Base-by-base conservation (phyloP, 2,113 vertebrate species). In the Mesembrinibis cayennensis region DNA sequence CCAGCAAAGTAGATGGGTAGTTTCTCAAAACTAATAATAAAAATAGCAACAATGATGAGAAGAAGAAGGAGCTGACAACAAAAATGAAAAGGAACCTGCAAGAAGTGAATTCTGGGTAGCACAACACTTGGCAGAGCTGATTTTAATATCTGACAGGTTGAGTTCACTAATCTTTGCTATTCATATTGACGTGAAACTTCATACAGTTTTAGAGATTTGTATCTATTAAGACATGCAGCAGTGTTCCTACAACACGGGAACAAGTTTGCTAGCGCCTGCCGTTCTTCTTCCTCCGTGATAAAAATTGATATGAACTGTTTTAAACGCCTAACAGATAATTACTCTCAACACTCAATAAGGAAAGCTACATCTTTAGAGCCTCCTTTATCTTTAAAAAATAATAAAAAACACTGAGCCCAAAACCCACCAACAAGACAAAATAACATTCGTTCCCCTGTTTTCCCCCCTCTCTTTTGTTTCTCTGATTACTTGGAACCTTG, bases 401-500 rank as follows among this genome's bases (percentile, higher is more conserved):
- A 71, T 25, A 90, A 69, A 74, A 87, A 83, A 27, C 2, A 1
- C 10, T 40, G 76, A 65, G 9, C 52, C 53, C 59, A 13, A 93
- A 76, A 59, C 21, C 87, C 22, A 62, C 63, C 80, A 88, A 36
- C 44, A 88, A 83, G 80, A 78, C 53, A 81, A 92, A 92, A 88
- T 67, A 88, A 74, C 36, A 61, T 49, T 65, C 27, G 78, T 66
- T 47, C 89, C 80, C 72, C 95, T 78, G 63, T 47, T 53, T 77
- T 14, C 49, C 63, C 93, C 56, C n/a, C 71, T 78, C 79, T 81
- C 93, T 97, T 97, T 97, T 97, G 97, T 98, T 98, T 97, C 98
- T 98, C 98, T 99, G 99, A 99, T 99, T 99, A 98, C 98, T 98
- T 98, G 90, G 97, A 97, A 98, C 97, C 98, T 98, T 99, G 98